A percentile compares a stretch with the other conserved stretches of the same genome.
Evolutionary conservation across 2,113 vertebrate species (phyloP).

Genomic region (Bostrychus sinensis): DNA sequence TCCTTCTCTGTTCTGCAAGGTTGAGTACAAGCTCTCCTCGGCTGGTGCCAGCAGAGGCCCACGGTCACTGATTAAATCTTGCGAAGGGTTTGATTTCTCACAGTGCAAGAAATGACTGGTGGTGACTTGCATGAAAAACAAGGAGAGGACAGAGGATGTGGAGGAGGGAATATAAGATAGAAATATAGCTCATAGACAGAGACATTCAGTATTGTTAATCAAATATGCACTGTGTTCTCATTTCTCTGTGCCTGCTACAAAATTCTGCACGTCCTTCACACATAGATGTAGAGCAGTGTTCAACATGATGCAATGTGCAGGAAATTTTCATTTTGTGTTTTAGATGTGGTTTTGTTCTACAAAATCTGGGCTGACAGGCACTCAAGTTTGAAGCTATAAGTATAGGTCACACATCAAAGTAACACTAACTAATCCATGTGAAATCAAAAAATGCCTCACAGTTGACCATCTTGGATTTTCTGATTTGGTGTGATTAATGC

Average conservation of each 20-base stretch:
- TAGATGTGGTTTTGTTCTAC: constrained; percentile 30
- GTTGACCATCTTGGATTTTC: no score
- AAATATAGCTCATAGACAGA: constrained; percentile 33
- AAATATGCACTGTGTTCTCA: constrained; percentile 3
- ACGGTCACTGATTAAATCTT: constrained; percentile 45
- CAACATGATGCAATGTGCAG: constrained; percentile 64
- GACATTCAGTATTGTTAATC: constrained; percentile 18
- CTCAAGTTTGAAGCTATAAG: constrained; percentile 15
- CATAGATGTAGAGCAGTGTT: constrained; percentile 23
- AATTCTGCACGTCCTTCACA: constrained; percentile 16
- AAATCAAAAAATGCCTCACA: no score
- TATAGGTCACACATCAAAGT: no score
- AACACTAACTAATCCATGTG: no score
- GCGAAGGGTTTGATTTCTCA: constrained; percentile 44
- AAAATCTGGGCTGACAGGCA: constrained; percentile 38
- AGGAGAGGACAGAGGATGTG: constrained; percentile 9
- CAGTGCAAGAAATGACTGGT: constrained; percentile 33
- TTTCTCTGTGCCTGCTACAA: constrained; percentile 6
- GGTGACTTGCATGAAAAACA: constrained; percentile 17
- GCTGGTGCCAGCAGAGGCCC: constrained; percentile 40
- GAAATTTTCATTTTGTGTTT: constrained; percentile 47
- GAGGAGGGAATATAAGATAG: constrained; percentile 21
- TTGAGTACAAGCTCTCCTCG: constrained; percentile 40
- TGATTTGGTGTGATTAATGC: no score
- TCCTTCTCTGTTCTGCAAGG: constrained; percentile 49